These are phyloP conservation scores for Diogma glabrata DNA, from an alignment of 2,888 invertebrate genomes.

Conservation along the genomic window DNA sequence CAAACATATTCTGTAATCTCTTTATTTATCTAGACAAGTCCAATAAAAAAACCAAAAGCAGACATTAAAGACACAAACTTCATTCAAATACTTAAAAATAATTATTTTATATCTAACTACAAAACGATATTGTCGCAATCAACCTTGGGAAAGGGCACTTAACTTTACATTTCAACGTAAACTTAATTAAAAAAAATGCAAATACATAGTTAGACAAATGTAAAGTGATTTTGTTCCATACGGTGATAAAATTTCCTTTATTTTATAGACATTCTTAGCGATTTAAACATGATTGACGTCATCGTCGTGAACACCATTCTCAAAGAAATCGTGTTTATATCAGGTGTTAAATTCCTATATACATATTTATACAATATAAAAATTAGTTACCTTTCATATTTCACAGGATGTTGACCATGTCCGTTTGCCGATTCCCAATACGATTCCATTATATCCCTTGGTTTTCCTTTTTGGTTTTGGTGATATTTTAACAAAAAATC, in stretches of 20 bases:
- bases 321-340: not conserved
- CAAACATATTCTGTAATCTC: too few species aligned
- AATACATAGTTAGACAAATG: not conserved
- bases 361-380: not conserved
- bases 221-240: too few species aligned
- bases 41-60: too few species aligned
- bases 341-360: not conserved
- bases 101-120: not conserved
- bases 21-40: too few species aligned
- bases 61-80: too few species aligned
- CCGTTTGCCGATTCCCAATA: conserved; percentile 35
- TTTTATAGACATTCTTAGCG: too few species aligned
- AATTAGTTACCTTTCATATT: conserved; percentile 35
- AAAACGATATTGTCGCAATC: not conserved
- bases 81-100: not conserved
- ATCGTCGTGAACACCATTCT: too few species aligned
- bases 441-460: conserved; percentile 27
- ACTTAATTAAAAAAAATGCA: not conserved
- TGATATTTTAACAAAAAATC: conserved; percentile 4
- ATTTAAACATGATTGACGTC: too few species aligned
- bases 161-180: not conserved
- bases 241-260: too few species aligned
- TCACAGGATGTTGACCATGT: conserved; percentile 37
- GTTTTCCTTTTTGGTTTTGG: not conserved
- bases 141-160: conserved; percentile 9